Conservation (phyloP, 2,797 vertebrate species). For the Gymnothorax reevesii region DNA sequence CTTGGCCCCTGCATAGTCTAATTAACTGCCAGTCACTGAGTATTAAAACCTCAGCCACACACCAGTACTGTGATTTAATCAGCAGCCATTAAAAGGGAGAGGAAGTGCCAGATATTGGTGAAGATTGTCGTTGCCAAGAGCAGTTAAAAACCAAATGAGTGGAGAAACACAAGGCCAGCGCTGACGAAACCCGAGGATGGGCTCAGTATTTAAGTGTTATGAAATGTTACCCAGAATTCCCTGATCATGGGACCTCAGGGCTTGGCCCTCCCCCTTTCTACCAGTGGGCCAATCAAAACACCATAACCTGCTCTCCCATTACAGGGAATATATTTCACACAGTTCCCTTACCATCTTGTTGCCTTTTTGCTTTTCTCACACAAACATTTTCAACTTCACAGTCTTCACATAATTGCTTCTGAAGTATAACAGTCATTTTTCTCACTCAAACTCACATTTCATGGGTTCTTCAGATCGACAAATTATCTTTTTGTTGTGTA, state of each 20-base stretch:
- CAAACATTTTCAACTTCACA: background rate
- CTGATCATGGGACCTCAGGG: background rate
- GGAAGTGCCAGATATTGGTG: too few relatives aligned
- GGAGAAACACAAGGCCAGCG: background rate
- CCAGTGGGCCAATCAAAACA: background rate
- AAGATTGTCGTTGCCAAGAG: background rate
- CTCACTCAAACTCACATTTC: constrained; percentile 12
- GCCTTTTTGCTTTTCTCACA: background rate
- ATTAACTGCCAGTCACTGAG: too few relatives aligned
- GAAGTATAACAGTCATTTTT: constrained; percentile 15
- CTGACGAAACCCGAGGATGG: background rate
- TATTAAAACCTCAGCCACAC: too few relatives aligned
- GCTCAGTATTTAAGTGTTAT: background rate
- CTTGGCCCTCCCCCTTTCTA: background rate
- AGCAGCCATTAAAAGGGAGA: too few relatives aligned
- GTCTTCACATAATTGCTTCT: constrained; percentile 17
- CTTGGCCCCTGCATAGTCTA: too few relatives aligned
- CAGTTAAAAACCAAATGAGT: background rate
- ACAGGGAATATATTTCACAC: constrained; percentile 11
- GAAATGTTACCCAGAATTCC: background rate
- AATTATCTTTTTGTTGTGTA: background rate
- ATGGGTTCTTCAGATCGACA: background rate
- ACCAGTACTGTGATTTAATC: too few relatives aligned
- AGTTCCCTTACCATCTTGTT: constrained; percentile 1
- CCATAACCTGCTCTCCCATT: background rate